Evolutionary conservation across 1,140 invertebrate genomes (phyloP), one percentile per base, ranked within the genome.

Genomic region (Protaetia brevitarsis): DNA sequence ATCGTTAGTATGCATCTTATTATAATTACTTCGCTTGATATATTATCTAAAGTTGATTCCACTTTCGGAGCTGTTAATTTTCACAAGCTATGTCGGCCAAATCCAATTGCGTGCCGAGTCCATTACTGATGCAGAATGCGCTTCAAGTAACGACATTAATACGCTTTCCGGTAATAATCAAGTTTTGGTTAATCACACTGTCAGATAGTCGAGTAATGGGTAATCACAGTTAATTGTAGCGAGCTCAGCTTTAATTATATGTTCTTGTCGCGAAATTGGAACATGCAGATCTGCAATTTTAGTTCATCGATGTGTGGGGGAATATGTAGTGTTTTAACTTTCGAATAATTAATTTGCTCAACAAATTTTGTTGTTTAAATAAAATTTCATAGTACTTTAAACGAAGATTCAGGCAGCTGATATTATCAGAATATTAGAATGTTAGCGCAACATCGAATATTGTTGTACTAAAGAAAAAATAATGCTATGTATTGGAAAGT

Each of bases 111-210:
- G 29, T 27, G 30, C 16, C 30, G 26, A 28, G 8, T 59, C 19
- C 26, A 51, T 51, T 51, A 51, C 19, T 10, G 19, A 59, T 59
- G 57, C 26, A 59, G 57, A 29, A 59, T 59, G 29, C 57, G 57
- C 57, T 59, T 11, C 57, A 59, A 59, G 57, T 59, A 59, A 59
- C 57, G 57, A 59, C 26, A 59, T 59, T 59, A 59, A 59, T 59
- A 27, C 27, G 57, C 57, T 29, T 59, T 59, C 57, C 57, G n/a
- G 57, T 31, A 59, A 59, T 59, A 59, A 59, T 59, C 57, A 59
- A 59, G 26, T 59, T 59, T 59, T 28, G 57, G 57, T 59, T 59
- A 59, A 59, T 59, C 26, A 59, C 57, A 16, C 26, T 59, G 57
- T 59, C 57, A 59, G 57, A 59, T 59, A 5, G 57, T n/a, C 57